A percentile compares a stretch with the other conserved stretches of the same genome.
Evolutionary conservation across 1,140 invertebrate species (phyloP).

Genomic region (Cydia pomonella): DNA sequence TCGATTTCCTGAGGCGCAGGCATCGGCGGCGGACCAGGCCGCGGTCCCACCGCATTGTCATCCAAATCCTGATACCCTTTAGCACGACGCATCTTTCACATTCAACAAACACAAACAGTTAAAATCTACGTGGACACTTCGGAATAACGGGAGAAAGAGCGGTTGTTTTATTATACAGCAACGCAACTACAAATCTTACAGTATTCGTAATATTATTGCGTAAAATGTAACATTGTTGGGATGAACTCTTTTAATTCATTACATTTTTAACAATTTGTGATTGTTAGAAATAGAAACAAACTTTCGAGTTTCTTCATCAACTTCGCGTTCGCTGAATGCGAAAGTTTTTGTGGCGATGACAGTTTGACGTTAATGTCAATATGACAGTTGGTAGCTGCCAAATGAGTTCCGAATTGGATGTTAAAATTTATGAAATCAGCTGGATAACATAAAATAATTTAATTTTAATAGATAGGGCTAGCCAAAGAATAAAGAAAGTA

Average conservation of each 20-base stretch:
- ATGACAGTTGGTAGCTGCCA: neutral
- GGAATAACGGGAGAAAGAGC: slow-evolving; percentile 56
- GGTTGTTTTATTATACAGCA: slow-evolving; percentile 2
- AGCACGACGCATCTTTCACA: slow-evolving; percentile 62
- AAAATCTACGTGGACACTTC: slow-evolving; percentile 57
- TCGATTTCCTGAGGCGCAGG: slow-evolving; percentile 84
- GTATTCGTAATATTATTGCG: neutral
- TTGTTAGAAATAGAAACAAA: slow-evolving; percentile 2
- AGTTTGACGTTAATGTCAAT: slow-evolving; percentile 11
- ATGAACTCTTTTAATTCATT: neutral
- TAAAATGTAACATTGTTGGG: neutral
- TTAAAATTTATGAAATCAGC: neutral
- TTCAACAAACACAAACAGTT: slow-evolving; percentile 24
- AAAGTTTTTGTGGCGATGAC: slow-evolving; percentile 23
- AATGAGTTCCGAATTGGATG: neutral
- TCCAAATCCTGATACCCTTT: slow-evolving; percentile 79
- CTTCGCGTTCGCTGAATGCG: neutral
- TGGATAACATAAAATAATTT: neutral
- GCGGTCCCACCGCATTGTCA: slow-evolving; percentile 60
- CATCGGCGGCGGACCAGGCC: slow-evolving; percentile 58
- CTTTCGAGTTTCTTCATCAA: slow-evolving; percentile 20
- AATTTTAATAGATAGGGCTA: neutral
- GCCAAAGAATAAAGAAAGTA: no score
- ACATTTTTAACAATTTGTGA: neutral
- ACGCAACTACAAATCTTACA: neutral